Base-by-base conservation (phyloP, 2,797 vertebrate genomes). In the Clarias fuscus region DNA sequence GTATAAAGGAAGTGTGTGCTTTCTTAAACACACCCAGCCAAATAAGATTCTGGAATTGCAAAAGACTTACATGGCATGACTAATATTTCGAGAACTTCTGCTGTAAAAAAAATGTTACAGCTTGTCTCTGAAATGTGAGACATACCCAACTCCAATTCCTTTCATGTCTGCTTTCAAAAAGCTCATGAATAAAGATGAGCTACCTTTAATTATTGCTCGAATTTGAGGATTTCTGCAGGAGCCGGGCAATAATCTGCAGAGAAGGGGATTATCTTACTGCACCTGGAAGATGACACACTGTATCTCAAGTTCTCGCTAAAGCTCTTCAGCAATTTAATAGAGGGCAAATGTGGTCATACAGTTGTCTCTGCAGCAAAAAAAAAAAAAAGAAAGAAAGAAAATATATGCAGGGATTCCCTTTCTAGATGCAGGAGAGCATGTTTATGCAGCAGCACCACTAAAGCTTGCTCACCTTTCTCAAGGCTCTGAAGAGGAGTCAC, bases 181-280 rank as follows among this genome's bases (percentile, higher is more conserved):
- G 86, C 88, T 86, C 89, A 93, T 93, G 91, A 93, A 92, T 93
- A 93, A 93, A 92, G 89, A 92, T 85, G 84, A 92, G 90, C 82
- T 89, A 90, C 90, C 78, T 92, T 93, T 93, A 93, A 93, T 91
- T 92, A 90, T 70, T 87, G 88, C 85, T 76, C 86, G 88, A 85
- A 81, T 89, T 81, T 58, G 89, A 84, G 89, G 86, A 86, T 88
- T 88, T 84, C 86, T 85, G 71, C 85, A 53, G 84, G 86, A 90
- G 85, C 86, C 83, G 80, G 78, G 64, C 87, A 84, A 71, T 89
- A 88, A 92, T 82, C 93, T 91, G 88, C 87, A 89, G 88, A 87
- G 62, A 82, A 85, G 87, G 86, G 91, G 91, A 94, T 93, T 93
- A 94, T 91, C 89, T 92, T 88, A 71, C 87, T 72, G 84, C 89